Percentiles rank a stretch among this genome's conserved stretches.
phyloP scores from a whole-genome alignment of 2,113 vertebrate genomes.

The Larimichthys polyactis region DNA sequence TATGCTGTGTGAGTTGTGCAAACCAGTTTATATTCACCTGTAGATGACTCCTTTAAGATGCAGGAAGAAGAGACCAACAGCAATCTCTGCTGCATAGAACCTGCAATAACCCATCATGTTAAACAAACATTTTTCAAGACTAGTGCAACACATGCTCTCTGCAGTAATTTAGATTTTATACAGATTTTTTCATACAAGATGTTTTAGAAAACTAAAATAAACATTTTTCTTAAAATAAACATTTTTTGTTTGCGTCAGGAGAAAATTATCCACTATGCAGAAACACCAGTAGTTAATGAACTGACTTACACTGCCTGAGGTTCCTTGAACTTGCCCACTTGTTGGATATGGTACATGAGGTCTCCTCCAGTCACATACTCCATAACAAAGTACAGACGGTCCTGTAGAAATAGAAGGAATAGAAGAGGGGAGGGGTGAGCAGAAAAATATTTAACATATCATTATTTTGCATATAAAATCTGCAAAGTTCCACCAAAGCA shows the following conservation, averaged over 20 bases:
- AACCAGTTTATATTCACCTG: constrained; percentile 83
- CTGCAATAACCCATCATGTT: constrained; percentile 71
- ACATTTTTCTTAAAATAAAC: background rate
- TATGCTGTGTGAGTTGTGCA: too few relatives aligned
- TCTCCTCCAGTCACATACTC: constrained; percentile 97
- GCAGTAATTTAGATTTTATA: background rate
- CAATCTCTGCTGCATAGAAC: constrained; percentile 98
- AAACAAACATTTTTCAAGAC: background rate
- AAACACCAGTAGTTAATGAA: background rate
- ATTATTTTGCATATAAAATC: constrained; percentile 1
- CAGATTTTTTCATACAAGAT: background rate
- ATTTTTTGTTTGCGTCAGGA: background rate
- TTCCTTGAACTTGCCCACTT: constrained; percentile 97
- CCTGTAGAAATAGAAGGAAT: constrained; percentile 78
- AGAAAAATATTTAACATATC: background rate
- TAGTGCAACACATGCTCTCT: background rate
- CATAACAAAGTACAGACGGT: constrained; percentile 98
- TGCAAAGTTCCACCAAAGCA: background rate
- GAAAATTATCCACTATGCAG: background rate
- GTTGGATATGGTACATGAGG: constrained; percentile 98
- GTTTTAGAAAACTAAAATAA: background rate
- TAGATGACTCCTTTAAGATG: constrained; percentile 95
- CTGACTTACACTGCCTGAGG: constrained; percentile 95
- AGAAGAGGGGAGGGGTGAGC: background rate
- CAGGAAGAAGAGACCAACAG: constrained; percentile 94